Percentiles rank a stretch among this genome's conserved stretches.
phyloP scores from a whole-genome alignment of 2,797 vertebrate genomes.

The Parambassis ranga region DNA sequence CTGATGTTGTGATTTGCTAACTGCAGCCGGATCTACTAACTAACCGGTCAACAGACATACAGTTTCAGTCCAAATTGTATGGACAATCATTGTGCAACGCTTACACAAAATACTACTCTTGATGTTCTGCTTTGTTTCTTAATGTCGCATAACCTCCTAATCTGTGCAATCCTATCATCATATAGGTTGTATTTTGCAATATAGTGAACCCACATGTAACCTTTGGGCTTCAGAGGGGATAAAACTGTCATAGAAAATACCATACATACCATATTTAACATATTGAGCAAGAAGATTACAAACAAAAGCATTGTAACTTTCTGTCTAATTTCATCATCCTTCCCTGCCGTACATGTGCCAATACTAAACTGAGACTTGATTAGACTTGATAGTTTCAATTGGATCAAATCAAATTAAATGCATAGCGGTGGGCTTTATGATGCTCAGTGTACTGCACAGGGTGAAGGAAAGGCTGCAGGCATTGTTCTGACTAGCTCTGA shows the following conservation, averaged over 20 bases:
- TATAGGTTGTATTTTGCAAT: no score
- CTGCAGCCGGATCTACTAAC: neutral
- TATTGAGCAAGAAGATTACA: constrained; percentile 48
- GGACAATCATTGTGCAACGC: no score
- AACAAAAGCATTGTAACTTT: constrained; percentile 54
- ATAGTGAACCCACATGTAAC: no score
- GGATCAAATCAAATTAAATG: constrained; percentile 69
- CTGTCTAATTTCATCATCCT: constrained; percentile 55
- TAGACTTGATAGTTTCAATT: constrained; percentile 65
- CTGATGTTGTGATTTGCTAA: neutral
- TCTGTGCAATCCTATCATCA: no score
- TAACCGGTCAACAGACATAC: neutral
- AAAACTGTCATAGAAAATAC: constrained; percentile 22
- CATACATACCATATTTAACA: constrained; percentile 49
- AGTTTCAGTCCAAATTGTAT: neutral
- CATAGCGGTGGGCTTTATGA: constrained; percentile 37
- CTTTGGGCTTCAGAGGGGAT: constrained; percentile 26
- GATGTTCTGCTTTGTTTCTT: no score
- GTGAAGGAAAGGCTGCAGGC: constrained; percentile 59
- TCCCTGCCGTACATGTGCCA: constrained; percentile 29
- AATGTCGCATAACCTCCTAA: no score
- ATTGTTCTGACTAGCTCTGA: constrained; percentile 41
- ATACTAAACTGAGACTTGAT: constrained; percentile 54
- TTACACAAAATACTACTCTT: no score
- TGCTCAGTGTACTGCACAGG: constrained; percentile 56